phyloP scores from a whole-genome alignment of 2,113 vertebrate species.

The Austrofundulus limnaeus region DNA sequence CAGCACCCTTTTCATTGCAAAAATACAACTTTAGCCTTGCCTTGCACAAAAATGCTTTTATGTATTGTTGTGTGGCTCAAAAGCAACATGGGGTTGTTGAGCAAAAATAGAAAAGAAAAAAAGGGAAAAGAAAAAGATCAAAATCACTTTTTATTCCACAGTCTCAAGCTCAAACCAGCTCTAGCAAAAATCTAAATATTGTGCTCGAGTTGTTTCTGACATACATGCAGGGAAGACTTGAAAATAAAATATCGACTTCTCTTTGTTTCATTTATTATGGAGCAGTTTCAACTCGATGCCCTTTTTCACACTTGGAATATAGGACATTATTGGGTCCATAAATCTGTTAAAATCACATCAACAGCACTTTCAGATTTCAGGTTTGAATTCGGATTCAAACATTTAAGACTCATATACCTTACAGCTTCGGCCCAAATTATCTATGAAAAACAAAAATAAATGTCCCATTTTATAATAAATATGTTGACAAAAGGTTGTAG shows the following conservation, averaged over 20 bases:
- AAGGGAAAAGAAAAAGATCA: background rate
- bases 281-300: background rate
- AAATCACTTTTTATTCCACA: slow-evolving; percentile 1
- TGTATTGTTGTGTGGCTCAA: background rate
- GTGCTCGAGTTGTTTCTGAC: background rate
- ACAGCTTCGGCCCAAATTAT: background rate
- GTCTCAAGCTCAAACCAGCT: background rate
- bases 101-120: too few species aligned
- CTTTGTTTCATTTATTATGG: background rate
- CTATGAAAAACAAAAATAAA: background rate
- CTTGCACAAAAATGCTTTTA: background rate
- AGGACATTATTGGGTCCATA: background rate
- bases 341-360: background rate
- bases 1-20: background rate
- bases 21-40: background rate
- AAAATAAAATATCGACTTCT: slow-evolving; percentile 1
- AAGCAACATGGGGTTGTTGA: background rate
- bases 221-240: background rate
- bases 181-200: background rate
- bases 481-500: too few species aligned
- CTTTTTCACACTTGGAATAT: background rate
- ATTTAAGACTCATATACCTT: background rate
- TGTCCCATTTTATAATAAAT: too few species aligned
- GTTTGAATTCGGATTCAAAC: background rate
- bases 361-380: too few species aligned